These are phyloP conservation scores for Parapsyche elsis DNA, from an alignment of 1,140 invertebrate genomes.

Conservation along the genomic window DNA sequence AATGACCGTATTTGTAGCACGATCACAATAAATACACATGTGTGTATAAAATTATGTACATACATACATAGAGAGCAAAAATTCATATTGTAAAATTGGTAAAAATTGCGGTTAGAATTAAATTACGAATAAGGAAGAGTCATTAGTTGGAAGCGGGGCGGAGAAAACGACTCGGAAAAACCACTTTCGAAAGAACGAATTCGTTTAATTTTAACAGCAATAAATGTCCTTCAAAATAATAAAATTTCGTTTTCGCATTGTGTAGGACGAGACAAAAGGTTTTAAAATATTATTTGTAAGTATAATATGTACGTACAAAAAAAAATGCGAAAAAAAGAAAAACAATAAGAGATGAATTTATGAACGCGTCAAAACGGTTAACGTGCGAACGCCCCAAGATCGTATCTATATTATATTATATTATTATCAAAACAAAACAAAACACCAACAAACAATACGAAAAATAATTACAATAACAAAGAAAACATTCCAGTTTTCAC, in stretches of 20 bases:
- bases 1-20: no score
- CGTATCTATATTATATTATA: neutral
- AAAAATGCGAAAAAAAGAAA: neutral
- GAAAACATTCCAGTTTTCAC: constrained; percentile 20
- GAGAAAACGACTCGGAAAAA: no score
- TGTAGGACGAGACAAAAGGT: neutral
- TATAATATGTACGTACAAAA: neutral
- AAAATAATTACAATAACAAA: neutral
- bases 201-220: neutral
- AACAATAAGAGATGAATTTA: no score
- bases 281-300: constrained; percentile 1
- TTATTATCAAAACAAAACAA: neutral
- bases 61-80: no score
- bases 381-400: neutral
- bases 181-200: no score
- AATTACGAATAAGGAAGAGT: no score
- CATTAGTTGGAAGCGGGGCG: no score
- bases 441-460: neutral
- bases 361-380: neutral
- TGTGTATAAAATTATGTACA: no score
- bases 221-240: neutral
- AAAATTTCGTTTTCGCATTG: neutral
- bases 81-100: no score
- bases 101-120: no score
- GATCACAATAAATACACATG: no score